Evolutionary conservation across 2,113 vertebrate genomes (phyloP).

Genomic region (Gobiocypris rarus): DNA sequence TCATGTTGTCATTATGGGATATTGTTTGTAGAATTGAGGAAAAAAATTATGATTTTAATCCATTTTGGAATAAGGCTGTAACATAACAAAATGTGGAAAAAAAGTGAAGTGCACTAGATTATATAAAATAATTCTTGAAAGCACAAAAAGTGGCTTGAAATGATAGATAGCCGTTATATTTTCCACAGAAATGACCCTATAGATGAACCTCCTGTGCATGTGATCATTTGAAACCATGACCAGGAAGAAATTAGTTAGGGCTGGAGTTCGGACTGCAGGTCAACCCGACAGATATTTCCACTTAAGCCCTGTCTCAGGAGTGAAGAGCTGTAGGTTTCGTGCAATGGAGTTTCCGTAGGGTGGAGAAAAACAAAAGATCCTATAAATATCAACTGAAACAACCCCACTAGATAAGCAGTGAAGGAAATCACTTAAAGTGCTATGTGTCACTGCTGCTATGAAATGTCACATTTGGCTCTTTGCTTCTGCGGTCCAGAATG

Average conservation of each 20-base stretch:
- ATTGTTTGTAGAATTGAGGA: too few relatives aligned
- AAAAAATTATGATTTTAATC: too few relatives aligned
- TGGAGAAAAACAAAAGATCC: slow-evolving; percentile 40
- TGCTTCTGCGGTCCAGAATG: neutral
- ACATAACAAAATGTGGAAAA: too few relatives aligned
- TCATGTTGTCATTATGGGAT: too few relatives aligned
- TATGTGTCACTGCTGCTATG: slow-evolving; percentile 21
- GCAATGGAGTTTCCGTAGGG: slow-evolving; percentile 38
- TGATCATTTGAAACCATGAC: slow-evolving; percentile 69
- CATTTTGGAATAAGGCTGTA: too few relatives aligned
- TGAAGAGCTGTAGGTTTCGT: slow-evolving; percentile 50
- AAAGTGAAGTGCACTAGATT: neutral
- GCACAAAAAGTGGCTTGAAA: slow-evolving; percentile 11
- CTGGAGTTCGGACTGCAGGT: slow-evolving; percentile 63
- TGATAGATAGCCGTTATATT: slow-evolving; percentile 47
- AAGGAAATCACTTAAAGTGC: slow-evolving; percentile 41
- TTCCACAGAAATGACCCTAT: slow-evolving; percentile 56
- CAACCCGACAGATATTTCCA: slow-evolving; percentile 65
- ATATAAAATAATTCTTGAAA: neutral
- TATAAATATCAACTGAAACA: slow-evolving; percentile 51
- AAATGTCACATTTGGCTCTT: neutral
- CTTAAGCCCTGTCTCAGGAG: slow-evolving; percentile 58
- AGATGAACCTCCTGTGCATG: slow-evolving; percentile 51
- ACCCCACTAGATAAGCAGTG: slow-evolving; percentile 32
- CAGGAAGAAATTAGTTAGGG: slow-evolving; percentile 74